These are phyloP conservation scores for Sinhomidia bicolor DNA, from an alignment of 2,888 invertebrate species.

Conservation along the genomic window DNA sequence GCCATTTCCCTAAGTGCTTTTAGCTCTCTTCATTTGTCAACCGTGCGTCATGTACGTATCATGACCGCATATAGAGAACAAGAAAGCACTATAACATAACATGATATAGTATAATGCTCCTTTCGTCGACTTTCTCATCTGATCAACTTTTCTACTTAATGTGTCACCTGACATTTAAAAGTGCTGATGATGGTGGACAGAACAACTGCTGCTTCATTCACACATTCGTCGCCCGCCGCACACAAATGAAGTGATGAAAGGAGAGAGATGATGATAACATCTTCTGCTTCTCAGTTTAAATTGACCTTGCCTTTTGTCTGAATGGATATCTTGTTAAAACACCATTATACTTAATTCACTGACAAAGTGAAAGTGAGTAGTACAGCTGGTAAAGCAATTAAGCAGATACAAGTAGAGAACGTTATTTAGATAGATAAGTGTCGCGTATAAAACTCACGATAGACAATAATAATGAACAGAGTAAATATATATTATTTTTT, in stretches of 20 bases:
- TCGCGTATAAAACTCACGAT: neutral
- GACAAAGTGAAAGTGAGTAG: neutral
- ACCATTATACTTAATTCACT: neutral
- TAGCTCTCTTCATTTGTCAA: too few species aligned
- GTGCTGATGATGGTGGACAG: neutral
- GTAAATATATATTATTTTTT: neutral
- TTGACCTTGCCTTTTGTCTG: neutral
- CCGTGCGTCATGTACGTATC: neutral
- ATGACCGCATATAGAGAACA: neutral
- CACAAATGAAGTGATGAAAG: neutral
- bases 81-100: too few species aligned
- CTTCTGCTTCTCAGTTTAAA: too few species aligned
- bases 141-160: neutral
- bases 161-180: neutral
- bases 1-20: too few species aligned
- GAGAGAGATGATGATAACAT: neutral
- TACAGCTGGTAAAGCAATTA: slow-evolving; percentile 28
- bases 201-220: neutral
- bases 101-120: neutral
- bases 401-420: neutral
- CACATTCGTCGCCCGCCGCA: neutral
- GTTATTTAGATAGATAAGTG: neutral
- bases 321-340: neutral
- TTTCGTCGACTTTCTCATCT: neutral
- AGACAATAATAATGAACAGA: neutral